These are phyloP conservation scores for Montipora foliosa DNA, from an alignment of 64 coral and sea anemone genomes.

Conservation along the genomic window DNA sequence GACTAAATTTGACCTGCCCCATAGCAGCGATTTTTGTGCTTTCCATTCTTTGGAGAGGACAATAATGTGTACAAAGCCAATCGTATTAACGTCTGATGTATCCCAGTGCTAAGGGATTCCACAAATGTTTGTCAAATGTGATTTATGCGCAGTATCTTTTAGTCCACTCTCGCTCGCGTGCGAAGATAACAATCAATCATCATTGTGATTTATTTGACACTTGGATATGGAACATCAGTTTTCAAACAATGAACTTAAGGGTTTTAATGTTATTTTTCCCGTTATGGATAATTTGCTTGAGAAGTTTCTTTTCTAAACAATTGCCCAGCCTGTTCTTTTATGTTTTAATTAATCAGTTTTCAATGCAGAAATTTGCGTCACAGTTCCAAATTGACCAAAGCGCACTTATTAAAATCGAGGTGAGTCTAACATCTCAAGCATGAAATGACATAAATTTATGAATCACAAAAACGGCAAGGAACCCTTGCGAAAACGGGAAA, in stretches of 20 bases:
- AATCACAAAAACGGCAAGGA: not conserved
- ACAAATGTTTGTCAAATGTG: not conserved
- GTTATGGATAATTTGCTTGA: slow-evolving; percentile 14
- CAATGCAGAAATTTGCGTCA: slow-evolving; percentile 28
- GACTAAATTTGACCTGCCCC: not conserved
- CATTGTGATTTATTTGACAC: not conserved
- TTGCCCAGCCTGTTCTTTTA: not conserved
- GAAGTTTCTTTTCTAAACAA: slow-evolving; percentile 8
- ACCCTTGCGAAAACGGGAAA: not conserved
- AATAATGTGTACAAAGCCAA: not conserved
- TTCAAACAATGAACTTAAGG: slow-evolving; percentile 5
- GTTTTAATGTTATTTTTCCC: not conserved
- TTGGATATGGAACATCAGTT: not conserved
- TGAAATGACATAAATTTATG: not conserved
- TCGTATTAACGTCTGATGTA: not conserved
- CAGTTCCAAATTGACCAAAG: slow-evolving; percentile 12
- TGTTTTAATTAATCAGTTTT: slow-evolving; percentile 19
- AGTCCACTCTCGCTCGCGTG: not conserved
- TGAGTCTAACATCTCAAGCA: not conserved
- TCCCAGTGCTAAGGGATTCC: not conserved
- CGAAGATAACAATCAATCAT: not conserved
- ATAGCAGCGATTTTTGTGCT: not conserved
- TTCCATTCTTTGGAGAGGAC: not conserved
- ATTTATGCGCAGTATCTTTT: not conserved
- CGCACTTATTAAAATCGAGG: not conserved